A percentile compares a stretch with the other conserved stretches of the same genome.
These are phyloP conservation scores for Athrips mouffetella DNA, from an alignment of 2,888 invertebrate genomes.

Conservation along the genomic window DNA sequence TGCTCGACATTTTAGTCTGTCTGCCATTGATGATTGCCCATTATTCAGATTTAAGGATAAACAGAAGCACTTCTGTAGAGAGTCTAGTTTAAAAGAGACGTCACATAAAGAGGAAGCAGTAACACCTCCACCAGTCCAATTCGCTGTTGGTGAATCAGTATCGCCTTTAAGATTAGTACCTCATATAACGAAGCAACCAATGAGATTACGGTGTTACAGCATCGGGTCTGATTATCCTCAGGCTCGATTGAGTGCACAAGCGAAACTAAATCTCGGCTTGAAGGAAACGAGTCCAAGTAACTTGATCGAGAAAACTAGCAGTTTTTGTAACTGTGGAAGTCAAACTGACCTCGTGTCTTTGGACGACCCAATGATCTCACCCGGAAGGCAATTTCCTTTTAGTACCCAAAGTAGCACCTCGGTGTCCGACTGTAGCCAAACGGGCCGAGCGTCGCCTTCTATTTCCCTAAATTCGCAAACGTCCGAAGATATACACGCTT, in stretches of 20 bases:
- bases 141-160: conserved; percentile 83
- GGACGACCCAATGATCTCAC: conserved; percentile 75
- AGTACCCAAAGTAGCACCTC: conserved; percentile 70
- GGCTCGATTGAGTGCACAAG: conserved; percentile 79
- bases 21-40: conserved; percentile 80
- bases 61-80: conserved; percentile 64
- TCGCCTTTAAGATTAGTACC: conserved; percentile 63
- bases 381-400: conserved; percentile 65
- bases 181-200: conserved; percentile 42
- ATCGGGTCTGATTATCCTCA: conserved; percentile 78
- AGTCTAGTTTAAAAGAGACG: conserved; percentile 66
- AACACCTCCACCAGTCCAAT: conserved; percentile 75
- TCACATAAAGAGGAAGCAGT: conserved; percentile 53
- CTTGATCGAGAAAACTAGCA: conserved; percentile 51
- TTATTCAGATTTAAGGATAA: conserved; percentile 68
- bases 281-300: conserved; percentile 69
- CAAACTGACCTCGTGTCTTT: conserved; percentile 84
- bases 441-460: conserved; percentile 76
- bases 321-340: conserved; percentile 84
- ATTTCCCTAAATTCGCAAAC: conserved; percentile 73
- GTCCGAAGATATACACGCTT: conserved; percentile 84
- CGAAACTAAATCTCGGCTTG: conserved; percentile 81
- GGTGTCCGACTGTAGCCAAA: conserved; percentile 75
- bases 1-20: conserved; percentile 83
- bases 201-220: conserved; percentile 82